These are phyloP conservation scores for Streblospio benedicti DNA, from an alignment of 1,140 invertebrate species.

Conservation along the genomic window DNA sequence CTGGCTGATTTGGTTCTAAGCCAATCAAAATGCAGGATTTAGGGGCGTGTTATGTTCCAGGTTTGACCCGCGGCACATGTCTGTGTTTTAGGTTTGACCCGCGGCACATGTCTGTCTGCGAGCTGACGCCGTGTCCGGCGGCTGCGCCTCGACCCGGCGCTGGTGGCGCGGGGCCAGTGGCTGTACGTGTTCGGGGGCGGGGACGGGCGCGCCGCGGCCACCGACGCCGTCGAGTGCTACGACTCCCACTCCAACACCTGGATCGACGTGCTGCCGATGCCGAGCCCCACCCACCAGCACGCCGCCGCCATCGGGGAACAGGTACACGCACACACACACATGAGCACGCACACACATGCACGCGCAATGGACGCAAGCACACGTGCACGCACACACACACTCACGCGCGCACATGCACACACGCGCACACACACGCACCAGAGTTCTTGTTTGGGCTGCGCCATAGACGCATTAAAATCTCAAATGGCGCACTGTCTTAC, in stretches of 20 bases:
- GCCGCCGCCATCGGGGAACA: constrained; percentile 24
- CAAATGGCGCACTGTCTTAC: no score
- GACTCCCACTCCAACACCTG: constrained; percentile 70
- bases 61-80: constrained; percentile 42
- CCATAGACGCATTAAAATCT: no score
- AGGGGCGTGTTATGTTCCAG: no score
- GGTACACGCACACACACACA: constrained; percentile 7
- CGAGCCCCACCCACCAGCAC: constrained; percentile 45
- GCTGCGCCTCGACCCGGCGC: constrained; percentile 37
- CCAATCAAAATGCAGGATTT: no score
- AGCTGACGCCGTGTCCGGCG: constrained; percentile 37
- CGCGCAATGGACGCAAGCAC: no score
- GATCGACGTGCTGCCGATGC: constrained; percentile 65
- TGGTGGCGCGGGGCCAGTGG: constrained; percentile 62
- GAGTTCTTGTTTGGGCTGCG: no score
- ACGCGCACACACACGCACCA: no score
- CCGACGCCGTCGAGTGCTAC: constrained; percentile 72
- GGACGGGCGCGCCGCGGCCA: constrained; percentile 64
- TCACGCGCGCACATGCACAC: no score
- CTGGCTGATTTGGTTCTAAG: no score
- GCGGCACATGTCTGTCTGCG: constrained; percentile 37
- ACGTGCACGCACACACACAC: no score
- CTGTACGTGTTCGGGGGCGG: constrained; percentile 79
- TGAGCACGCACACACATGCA: no score
- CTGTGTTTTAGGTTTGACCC: constrained; percentile 46